These are phyloP conservation scores for Drosophila falleni DNA, from an alignment of 2,888 invertebrate species.

Conservation along the genomic window DNA sequence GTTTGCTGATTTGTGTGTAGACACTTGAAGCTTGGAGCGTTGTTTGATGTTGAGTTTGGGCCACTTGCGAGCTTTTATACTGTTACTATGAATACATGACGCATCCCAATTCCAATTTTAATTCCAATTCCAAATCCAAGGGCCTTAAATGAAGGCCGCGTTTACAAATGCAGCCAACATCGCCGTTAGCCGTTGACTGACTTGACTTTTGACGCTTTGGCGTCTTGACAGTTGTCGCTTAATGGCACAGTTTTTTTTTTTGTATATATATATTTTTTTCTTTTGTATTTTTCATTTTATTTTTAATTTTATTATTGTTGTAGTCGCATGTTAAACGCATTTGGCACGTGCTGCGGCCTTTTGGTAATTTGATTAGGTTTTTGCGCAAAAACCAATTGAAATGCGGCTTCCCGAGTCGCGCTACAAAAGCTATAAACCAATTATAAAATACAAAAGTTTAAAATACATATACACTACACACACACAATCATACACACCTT, in stretches of 20 bases:
- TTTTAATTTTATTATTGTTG: conserved; percentile 20
- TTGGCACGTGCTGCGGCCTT: conserved; percentile 69
- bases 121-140: not conserved
- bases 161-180: conserved; percentile 73
- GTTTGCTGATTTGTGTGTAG: conserved; percentile 43
- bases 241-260: conserved; percentile 2
- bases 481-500: conserved; percentile 9
- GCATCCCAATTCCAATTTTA: conserved; percentile 25
- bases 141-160: conserved; percentile 61
- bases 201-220: conserved; percentile 35
- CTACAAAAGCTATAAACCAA: conserved; percentile 74
- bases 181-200: conserved; percentile 39
- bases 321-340: conserved; percentile 43
- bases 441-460: conserved; percentile 66
- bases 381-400: conserved; percentile 62
- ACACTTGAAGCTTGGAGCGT: conserved; percentile 64
- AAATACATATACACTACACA: conserved; percentile 9
- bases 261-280: not conserved
- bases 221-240: conserved; percentile 45
- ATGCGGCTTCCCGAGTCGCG: conserved; percentile 61
- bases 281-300: not conserved
- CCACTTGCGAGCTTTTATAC: conserved; percentile 56
- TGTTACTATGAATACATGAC: conserved; percentile 32
- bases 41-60: conserved; percentile 60
- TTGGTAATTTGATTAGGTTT: conserved; percentile 68